Evolutionary conservation across 2,888 invertebrate species (phyloP).

Genomic region (Drosophila quasianomalipes): DNA sequence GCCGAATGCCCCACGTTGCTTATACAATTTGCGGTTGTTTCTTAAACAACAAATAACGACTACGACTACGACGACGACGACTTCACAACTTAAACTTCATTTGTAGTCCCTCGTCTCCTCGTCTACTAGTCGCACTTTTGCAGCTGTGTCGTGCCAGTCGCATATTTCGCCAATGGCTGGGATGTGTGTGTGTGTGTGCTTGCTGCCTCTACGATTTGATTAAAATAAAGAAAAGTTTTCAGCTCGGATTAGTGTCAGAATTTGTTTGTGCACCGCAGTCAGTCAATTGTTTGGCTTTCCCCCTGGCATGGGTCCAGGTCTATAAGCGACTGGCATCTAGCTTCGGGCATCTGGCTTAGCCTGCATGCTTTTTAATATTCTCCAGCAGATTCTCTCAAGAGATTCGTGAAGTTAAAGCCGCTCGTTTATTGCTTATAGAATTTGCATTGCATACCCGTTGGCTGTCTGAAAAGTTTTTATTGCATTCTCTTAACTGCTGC

Average conservation of each 20-base stretch:
- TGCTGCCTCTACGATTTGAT: slow-evolving; percentile 61
- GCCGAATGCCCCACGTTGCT: slow-evolving; percentile 61
- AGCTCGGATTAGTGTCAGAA: slow-evolving; percentile 81
- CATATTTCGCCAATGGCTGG: slow-evolving; percentile 62
- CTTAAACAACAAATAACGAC: slow-evolving; percentile 2
- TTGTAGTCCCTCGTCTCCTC: slow-evolving; percentile 18
- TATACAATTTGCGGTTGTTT: slow-evolving; percentile 59
- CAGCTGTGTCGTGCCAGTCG: slow-evolving; percentile 52
- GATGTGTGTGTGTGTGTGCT: neutral
- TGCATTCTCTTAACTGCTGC: slow-evolving; percentile 72
- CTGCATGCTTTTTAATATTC: slow-evolving; percentile 47
- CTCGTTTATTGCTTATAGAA: slow-evolving; percentile 59
- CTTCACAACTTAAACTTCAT: slow-evolving; percentile 54
- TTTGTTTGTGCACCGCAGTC: slow-evolving; percentile 48
- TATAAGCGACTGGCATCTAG: neutral
- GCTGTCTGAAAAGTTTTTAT: slow-evolving; percentile 78
- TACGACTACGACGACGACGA: neutral
- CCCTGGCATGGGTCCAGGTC: slow-evolving; percentile 14
- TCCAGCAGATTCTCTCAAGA: slow-evolving; percentile 23
- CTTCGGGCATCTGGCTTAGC: slow-evolving; percentile 10
- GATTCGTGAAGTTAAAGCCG: slow-evolving; percentile 51
- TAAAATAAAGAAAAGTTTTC: slow-evolving; percentile 81
- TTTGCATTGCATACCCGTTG: slow-evolving; percentile 66
- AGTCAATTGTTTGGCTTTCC: slow-evolving; percentile 63
- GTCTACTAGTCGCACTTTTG: neutral